Evolutionary conservation across 2,888 invertebrate species (phyloP).

Genomic region (Plagodis pulveraria): DNA sequence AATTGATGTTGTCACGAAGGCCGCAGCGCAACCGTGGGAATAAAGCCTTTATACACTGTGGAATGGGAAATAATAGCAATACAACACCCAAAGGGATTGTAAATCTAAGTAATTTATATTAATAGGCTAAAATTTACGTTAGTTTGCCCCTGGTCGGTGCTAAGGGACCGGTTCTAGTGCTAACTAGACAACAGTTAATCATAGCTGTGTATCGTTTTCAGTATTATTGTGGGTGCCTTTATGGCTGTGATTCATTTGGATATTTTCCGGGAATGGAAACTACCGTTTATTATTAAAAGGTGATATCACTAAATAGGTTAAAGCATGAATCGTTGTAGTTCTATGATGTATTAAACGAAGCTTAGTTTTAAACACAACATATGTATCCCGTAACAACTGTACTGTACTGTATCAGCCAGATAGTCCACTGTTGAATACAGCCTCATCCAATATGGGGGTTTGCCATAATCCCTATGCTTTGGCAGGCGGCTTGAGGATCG

Average conservation of each 20-base stretch:
- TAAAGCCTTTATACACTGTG: slow-evolving; percentile 59
- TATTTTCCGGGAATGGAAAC: slow-evolving; percentile 14
- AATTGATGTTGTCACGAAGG: slow-evolving; percentile 62
- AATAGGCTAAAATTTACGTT: slow-evolving; percentile 74
- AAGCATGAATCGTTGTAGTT: not conserved
- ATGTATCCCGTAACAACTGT: no score
- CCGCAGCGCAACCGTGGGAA: slow-evolving; percentile 53
- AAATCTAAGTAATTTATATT: slow-evolving; percentile 82
- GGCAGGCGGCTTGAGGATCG: no score
- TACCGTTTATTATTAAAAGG: slow-evolving; percentile 17
- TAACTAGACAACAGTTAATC: slow-evolving; percentile 67
- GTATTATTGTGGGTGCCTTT: slow-evolving; percentile 35
- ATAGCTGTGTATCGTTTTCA: slow-evolving; percentile 47
- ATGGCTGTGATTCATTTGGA: slow-evolving; percentile 22
- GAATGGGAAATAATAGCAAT: slow-evolving; percentile 69
- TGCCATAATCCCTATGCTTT: no score
- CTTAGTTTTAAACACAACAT: no score
- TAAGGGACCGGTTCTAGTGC: slow-evolving; percentile 69
- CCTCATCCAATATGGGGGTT: no score
- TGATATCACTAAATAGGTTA: slow-evolving; percentile 13
- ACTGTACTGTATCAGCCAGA: no score
- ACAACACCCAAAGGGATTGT: slow-evolving; percentile 73
- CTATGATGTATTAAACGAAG: no score
- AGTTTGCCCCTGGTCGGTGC: slow-evolving; percentile 70
- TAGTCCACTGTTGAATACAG: no score